These are phyloP conservation scores for Craniophora ligustri DNA, from an alignment of 2,888 invertebrate genomes.

Conservation along the genomic window DNA sequence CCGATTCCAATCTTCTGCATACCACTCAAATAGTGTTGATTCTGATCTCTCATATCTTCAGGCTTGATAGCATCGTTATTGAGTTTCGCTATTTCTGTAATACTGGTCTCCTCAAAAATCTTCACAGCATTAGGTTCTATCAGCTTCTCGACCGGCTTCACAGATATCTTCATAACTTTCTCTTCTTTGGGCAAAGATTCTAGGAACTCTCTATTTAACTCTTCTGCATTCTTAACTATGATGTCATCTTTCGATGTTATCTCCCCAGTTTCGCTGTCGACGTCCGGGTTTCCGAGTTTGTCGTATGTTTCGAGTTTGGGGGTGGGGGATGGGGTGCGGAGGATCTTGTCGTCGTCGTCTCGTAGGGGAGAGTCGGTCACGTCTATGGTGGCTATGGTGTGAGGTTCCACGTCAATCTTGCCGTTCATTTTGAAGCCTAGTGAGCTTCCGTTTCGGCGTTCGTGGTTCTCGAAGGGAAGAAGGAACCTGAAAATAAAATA, in stretches of 20 bases:
- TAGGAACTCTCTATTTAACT: conserved; percentile 80
- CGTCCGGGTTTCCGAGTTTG: conserved; percentile 1
- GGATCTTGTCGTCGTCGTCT: conserved; percentile 60
- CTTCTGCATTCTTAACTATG: conserved; percentile 75
- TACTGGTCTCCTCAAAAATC: conserved; percentile 49
- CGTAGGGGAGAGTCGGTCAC: conserved; percentile 79
- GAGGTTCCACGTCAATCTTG: conserved; percentile 54
- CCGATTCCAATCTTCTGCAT: conserved; percentile 66
- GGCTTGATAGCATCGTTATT: conserved; percentile 10
- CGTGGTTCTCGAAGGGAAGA: conserved; percentile 90
- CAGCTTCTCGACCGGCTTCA: conserved; percentile 77
- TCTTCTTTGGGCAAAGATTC: conserved; percentile 77
- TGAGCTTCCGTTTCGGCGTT: conserved; percentile 76
- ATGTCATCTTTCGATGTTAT: conserved; percentile 67
- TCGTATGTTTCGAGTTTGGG: conserved; percentile 35
- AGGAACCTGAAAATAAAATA: conserved; percentile 84
- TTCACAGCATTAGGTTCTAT: conserved; percentile 65
- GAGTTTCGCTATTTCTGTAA: not conserved
- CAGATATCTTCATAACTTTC: conserved; percentile 68
- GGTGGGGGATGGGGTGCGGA: conserved; percentile 60
- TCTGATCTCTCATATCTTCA: conserved; percentile 44
- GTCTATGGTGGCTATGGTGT: conserved; percentile 76
- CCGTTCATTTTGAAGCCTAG: conserved; percentile 67
- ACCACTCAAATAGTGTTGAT: conserved; percentile 57
- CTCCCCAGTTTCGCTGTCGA: conserved; percentile 64